phyloP scores from a whole-genome alignment of 2,888 invertebrate species.

The Habroteleia sp. region DNA sequence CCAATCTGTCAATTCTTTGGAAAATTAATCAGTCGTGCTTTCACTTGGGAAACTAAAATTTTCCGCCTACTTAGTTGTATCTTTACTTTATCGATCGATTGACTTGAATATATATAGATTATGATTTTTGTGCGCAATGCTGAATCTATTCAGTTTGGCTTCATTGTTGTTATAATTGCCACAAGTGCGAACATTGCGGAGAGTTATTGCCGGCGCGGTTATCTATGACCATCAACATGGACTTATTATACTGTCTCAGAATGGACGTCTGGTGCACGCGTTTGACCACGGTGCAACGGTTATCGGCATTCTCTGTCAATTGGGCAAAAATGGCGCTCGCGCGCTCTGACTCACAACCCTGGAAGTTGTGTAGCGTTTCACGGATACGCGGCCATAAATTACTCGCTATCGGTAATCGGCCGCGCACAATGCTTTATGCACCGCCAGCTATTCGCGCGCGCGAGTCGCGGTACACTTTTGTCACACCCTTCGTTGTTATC shows the following conservation, averaged over 20 bases:
- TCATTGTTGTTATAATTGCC: slow-evolving; percentile 59
- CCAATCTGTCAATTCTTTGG: too few species aligned
- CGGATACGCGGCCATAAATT: slow-evolving; percentile 77
- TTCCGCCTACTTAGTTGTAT: slow-evolving; percentile 2
- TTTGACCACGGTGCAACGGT: slow-evolving; percentile 52
- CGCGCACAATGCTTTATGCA: slow-evolving; percentile 70
- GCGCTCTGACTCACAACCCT: slow-evolving; percentile 75
- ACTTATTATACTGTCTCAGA: slow-evolving; percentile 61
- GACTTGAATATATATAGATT: slow-evolving; percentile 15
- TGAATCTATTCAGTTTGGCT: slow-evolving; percentile 26
- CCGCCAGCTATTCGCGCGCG: slow-evolving; percentile 35
- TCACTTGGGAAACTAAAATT: slow-evolving; percentile 8
- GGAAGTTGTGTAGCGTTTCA: slow-evolving; percentile 74
- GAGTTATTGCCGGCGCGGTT: slow-evolving; percentile 53
- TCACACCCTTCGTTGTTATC: slow-evolving; percentile 52
- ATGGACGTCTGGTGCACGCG: slow-evolving; percentile 55
- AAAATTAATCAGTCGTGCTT: slow-evolving; percentile 5
- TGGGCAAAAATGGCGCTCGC: slow-evolving; percentile 78
- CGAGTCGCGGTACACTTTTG: slow-evolving; percentile 59
- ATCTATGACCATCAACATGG: slow-evolving; percentile 57
- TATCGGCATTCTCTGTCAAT: slow-evolving; percentile 76
- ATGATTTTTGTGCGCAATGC: slow-evolving; percentile 16
- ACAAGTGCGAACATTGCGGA: slow-evolving; percentile 61
- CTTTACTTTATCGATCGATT: neutral
- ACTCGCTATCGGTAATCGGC: slow-evolving; percentile 78